A percentile compares a stretch with the other conserved stretches of the same genome.
phyloP scores from a whole-genome alignment of 2,888 invertebrate species.

The Agrochola macilenta region DNA sequence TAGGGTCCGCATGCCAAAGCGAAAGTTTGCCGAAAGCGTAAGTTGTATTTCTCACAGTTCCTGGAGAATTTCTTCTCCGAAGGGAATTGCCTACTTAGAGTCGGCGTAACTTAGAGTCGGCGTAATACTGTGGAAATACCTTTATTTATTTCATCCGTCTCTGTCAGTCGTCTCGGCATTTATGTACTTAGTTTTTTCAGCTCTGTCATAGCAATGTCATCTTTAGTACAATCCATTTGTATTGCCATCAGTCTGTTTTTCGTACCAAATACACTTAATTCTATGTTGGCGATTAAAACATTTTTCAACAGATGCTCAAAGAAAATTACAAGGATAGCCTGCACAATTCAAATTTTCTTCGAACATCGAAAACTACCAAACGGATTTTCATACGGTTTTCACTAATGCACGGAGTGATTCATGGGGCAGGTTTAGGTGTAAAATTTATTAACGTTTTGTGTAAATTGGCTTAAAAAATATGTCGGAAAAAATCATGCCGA shows the following conservation, averaged over 20 bases:
- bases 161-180: conserved; percentile 14
- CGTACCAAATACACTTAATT: background rate
- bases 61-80: conserved; percentile 1
- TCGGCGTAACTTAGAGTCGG: conserved; percentile 7
- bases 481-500: too few relatives aligned
- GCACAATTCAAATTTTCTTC: background rate
- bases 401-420: too few relatives aligned
- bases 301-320: too few relatives aligned
- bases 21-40: background rate
- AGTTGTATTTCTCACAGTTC: background rate
- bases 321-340: background rate
- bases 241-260: background rate
- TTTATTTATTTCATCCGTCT: conserved; percentile 24
- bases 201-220: conserved; percentile 18
- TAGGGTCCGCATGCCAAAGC: background rate
- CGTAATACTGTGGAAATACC: background rate
- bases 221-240: conserved; percentile 10
- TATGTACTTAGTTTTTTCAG: conserved; percentile 16
- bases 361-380: too few relatives aligned
- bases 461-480: too few relatives aligned
- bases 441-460: too few relatives aligned
- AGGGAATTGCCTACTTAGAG: conserved; percentile 2
- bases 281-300: too few relatives aligned
- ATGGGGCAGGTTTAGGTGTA: too few relatives aligned
- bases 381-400: too few relatives aligned